These are phyloP conservation scores for Dermatemys mawii DNA, from an alignment of 2,113 vertebrate genomes.

Conservation along the genomic window DNA sequence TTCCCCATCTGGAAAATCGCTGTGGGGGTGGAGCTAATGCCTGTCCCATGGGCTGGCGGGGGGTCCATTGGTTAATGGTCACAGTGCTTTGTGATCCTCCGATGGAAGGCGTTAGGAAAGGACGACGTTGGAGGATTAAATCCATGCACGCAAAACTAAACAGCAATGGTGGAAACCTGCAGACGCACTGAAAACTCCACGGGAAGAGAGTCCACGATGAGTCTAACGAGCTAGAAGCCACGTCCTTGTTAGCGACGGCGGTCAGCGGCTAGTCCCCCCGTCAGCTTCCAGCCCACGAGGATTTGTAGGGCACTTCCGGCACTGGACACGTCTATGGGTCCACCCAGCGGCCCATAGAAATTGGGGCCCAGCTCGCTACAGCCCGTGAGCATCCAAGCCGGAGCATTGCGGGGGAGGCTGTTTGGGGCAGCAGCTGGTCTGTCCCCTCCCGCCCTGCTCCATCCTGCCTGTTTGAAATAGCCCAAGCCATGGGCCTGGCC, in stretches of 20 bases:
- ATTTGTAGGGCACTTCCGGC: background rate
- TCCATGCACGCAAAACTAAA: background rate
- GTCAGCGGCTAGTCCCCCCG: background rate
- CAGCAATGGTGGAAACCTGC: background rate
- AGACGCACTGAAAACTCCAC: background rate
- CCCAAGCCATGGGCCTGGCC: no score
- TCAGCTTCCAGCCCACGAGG: background rate
- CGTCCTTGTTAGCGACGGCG: background rate
- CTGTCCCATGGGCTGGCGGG: fast-evolving
- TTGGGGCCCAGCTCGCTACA: background rate
- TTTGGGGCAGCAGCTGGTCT: background rate
- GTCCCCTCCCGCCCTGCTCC: background rate
- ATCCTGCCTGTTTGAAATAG: background rate
- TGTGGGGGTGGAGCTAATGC: background rate
- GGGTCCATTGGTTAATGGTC: background rate
- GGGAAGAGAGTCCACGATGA: background rate
- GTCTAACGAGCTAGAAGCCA: background rate
- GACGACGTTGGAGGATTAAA: background rate
- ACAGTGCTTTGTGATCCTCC: background rate
- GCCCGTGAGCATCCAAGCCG: background rate
- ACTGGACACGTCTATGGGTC: background rate
- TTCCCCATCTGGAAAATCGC: fast-evolving
- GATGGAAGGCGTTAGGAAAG: background rate
- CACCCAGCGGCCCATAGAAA: background rate
- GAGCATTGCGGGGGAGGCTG: background rate